Evolutionary conservation across 2,113 vertebrate genomes (phyloP).

Genomic region (Cyprinodon brontotheroides): DNA sequence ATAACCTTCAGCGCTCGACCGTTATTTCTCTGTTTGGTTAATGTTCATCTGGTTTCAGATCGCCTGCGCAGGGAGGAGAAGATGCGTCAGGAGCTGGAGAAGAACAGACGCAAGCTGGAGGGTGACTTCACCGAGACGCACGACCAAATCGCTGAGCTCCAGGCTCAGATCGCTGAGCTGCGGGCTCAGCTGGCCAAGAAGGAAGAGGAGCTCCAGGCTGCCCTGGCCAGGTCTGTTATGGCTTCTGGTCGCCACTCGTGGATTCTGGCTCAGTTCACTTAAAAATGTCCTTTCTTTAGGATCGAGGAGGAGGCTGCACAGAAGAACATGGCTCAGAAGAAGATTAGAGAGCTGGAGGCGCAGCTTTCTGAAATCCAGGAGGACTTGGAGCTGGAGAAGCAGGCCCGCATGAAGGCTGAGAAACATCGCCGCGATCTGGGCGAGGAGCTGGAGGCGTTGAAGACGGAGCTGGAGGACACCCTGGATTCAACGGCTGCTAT

Average conservation of each 20-base stretch:
- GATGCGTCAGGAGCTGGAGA: constrained; percentile 93
- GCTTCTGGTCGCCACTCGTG: not conserved
- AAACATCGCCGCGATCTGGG: constrained; percentile 95
- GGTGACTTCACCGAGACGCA: constrained; percentile 91
- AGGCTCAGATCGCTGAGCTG: constrained; percentile 96
- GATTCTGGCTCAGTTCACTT: not conserved
- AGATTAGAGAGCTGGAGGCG: constrained; percentile 94
- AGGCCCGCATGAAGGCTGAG: constrained; percentile 90
- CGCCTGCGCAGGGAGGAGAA: constrained; percentile 95
- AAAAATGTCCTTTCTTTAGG: constrained; percentile 67
- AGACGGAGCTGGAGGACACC: constrained; percentile 96
- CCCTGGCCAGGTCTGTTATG: constrained; percentile 86
- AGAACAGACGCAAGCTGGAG: constrained; percentile 95
- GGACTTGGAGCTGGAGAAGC: constrained; percentile 92
- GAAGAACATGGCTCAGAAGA: constrained; percentile 96
- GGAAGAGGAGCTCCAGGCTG: constrained; percentile 95
- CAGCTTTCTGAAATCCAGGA: constrained; percentile 96
- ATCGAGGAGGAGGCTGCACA: constrained; percentile 95
- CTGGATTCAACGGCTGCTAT: constrained; percentile 94
- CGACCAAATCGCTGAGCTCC: constrained; percentile 95
- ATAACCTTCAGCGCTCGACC: not conserved
- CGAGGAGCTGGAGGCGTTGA: constrained; percentile 95
- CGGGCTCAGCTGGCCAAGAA: constrained; percentile 96
- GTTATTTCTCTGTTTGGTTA: not conserved
- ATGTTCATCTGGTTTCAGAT: constrained; percentile 72